Conservation (phyloP, 2,888 invertebrate species). For the Tetheella fluctuosa region DNA sequence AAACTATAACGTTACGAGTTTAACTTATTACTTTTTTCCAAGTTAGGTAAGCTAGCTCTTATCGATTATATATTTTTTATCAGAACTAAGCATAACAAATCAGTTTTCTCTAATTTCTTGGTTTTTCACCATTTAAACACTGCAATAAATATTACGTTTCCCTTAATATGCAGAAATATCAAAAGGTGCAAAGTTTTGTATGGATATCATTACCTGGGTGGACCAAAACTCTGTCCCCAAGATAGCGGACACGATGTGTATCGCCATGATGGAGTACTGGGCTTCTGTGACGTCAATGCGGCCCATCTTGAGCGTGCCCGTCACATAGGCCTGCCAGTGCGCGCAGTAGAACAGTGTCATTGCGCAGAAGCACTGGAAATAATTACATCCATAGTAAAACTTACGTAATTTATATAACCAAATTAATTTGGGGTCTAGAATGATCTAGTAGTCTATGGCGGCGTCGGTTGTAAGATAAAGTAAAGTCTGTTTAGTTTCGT, state of each 20-base stretch:
- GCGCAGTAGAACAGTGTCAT: conserved; percentile 99
- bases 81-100: no score
- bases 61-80: no score
- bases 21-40: no score
- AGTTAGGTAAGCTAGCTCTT: no score
- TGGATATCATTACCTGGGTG: conserved; percentile 74
- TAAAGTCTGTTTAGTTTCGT: no score
- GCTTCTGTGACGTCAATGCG: conserved; percentile 99
- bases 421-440: no score
- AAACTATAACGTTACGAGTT: no score
- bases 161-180: background rate
- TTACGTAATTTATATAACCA: no score
- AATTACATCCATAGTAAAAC: background rate
- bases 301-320: conserved; percentile 95
- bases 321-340: conserved; percentile 99
- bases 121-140: background rate
- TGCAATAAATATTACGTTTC: conserved; percentile 1
- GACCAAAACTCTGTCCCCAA: conserved; percentile 96
- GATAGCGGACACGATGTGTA: conserved; percentile 93
- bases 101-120: background rate
- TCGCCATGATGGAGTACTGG: conserved; percentile 95
- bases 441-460: no score
- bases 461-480: no score
- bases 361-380: conserved; percentile 94
- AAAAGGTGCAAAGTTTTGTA: conserved; percentile 10